Conservation (phyloP, 2,888 invertebrate species). For the Pandemis corylana region DNA sequence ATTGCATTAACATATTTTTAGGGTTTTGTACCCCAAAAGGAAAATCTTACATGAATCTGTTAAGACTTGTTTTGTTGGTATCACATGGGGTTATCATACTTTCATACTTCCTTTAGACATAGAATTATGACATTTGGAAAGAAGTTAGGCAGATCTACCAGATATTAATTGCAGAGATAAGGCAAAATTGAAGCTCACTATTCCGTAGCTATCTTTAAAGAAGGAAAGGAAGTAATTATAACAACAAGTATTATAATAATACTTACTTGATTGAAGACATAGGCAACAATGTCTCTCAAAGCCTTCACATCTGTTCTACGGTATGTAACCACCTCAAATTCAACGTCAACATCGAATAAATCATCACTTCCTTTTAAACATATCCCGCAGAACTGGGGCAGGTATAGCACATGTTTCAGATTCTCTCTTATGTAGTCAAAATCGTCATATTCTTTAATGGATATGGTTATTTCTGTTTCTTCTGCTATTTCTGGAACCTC, state of each 20-base stretch:
- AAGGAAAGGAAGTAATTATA: no score
- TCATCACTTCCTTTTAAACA: conserved; percentile 53
- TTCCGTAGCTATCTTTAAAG: no score
- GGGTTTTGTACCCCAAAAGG: no score
- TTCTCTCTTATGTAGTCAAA: conserved; percentile 50
- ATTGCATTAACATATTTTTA: no score
- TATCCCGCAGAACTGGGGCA: conserved; percentile 56
- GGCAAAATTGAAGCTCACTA: no score
- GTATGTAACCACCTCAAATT: conserved; percentile 52
- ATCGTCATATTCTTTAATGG: conserved; percentile 29
- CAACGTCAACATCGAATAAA: conserved; percentile 51
- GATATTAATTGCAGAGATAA: no score
- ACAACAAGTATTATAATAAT: background rate
- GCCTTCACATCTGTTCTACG: conserved; percentile 51
- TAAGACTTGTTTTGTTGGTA: no score
- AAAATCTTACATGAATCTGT: no score
- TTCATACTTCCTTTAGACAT: no score
- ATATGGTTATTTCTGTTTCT: conserved; percentile 16
- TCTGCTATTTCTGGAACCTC: background rate
- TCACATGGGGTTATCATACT: no score
- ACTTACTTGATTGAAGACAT: conserved; percentile 62
- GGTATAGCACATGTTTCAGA: conserved; percentile 51
- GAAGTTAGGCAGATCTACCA: no score
- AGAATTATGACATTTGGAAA: no score
- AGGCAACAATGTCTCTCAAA: conserved; percentile 56